Evolutionary conservation across 2,113 vertebrate genomes (phyloP).

Genomic region (Cacatua alba): DNA sequence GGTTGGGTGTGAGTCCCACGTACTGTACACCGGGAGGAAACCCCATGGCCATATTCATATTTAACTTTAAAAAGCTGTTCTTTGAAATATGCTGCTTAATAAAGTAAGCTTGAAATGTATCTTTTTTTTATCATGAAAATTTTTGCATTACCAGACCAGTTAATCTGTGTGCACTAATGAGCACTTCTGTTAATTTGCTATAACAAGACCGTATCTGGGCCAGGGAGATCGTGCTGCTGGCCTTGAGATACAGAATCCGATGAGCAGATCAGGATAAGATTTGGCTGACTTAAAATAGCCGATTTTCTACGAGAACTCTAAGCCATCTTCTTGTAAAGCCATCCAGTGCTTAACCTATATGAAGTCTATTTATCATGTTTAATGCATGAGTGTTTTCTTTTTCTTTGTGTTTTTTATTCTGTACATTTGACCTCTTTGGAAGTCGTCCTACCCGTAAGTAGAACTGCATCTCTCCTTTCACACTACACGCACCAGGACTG

Average conservation of each 20-base stretch:
- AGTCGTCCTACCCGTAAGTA: conserved; percentile 31
- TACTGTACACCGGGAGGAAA: conserved; percentile 5
- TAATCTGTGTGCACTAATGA: conserved; percentile 77
- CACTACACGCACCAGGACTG: conserved; percentile 41
- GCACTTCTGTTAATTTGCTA: conserved; percentile 73
- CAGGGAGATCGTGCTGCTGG: not conserved
- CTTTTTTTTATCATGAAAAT: conserved; percentile 63
- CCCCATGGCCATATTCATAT: conserved; percentile 69
- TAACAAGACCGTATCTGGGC: not conserved
- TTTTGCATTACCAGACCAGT: conserved; percentile 72
- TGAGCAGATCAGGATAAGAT: conserved; percentile 11
- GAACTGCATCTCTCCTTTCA: not conserved
- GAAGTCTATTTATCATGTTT: conserved; percentile 82
- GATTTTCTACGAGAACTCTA: conserved; percentile 63
- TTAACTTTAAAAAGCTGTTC: conserved; percentile 79
- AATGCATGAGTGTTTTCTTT: conserved; percentile 75
- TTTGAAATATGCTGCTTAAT: conserved; percentile 84
- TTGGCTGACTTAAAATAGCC: conserved; percentile 49
- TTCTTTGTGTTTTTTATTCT: conserved; percentile 7
- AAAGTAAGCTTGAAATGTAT: conserved; percentile 83
- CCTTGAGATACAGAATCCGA: not conserved
- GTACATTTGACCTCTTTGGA: conserved; percentile 70
- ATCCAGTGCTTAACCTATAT: conserved; percentile 73
- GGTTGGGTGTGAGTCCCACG: conserved; percentile 89
- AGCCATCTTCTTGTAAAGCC: conserved; percentile 75